These are phyloP conservation scores for Mayetiola destructor DNA, from an alignment of 2,888 invertebrate species.

Conservation along the genomic window DNA sequence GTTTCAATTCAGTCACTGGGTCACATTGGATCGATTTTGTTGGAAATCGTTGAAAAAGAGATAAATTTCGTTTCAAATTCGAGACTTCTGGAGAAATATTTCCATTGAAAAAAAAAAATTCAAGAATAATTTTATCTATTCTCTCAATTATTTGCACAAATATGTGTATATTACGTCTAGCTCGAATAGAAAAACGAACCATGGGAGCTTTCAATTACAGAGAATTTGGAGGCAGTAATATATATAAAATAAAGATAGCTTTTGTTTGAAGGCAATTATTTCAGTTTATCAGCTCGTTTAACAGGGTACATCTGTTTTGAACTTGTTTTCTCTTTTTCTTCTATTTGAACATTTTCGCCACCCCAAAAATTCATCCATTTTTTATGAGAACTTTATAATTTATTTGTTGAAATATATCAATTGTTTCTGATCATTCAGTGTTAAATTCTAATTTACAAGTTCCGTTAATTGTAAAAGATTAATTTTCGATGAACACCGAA, in stretches of 20 bases:
- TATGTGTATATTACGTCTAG: neutral
- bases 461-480: too few species aligned
- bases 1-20: too few species aligned
- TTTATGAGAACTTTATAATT: neutral
- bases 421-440: too few species aligned
- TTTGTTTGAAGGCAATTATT: constrained; percentile 14
- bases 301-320: constrained; percentile 21
- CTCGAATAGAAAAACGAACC: neutral
- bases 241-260: too few species aligned
- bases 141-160: too few species aligned
- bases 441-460: too few species aligned
- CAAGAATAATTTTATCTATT: too few species aligned
- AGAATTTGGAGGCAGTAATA: too few species aligned
- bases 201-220: neutral
- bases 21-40: too few species aligned
- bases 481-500: neutral
- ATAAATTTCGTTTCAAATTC: too few species aligned
- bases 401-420: too few species aligned
- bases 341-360: neutral
- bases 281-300: constrained; percentile 14
- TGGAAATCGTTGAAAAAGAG: too few species aligned
- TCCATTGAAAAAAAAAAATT: neutral
- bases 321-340: neutral
- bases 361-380: neutral
- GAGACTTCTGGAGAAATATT: neutral